phyloP scores from a whole-genome alignment of 2,797 vertebrate species.

The Mormyrus hasselquistii region DNA sequence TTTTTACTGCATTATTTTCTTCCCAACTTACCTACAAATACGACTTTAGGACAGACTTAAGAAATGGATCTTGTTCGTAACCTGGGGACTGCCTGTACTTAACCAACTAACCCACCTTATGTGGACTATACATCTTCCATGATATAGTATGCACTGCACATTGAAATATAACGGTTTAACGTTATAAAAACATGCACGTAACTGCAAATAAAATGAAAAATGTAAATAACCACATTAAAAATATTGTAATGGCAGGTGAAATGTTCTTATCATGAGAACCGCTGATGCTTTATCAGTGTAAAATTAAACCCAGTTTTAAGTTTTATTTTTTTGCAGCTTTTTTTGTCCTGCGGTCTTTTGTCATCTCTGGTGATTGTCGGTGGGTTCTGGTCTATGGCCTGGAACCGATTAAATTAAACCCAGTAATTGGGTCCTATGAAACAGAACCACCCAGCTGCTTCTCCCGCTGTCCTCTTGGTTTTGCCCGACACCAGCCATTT shows the following conservation, averaged over 20 bases:
- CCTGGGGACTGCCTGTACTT: neutral
- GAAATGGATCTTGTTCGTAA: neutral
- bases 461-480: neutral
- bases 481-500: neutral
- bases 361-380: conserved; percentile 4
- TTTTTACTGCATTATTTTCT: neutral
- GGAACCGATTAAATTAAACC: conserved; percentile 16
- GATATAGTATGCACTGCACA: neutral
- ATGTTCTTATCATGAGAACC: neutral
- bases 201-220: neutral
- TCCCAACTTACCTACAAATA: neutral
- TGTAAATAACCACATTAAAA: neutral
- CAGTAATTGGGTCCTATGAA: conserved; percentile 15
- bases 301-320: neutral
- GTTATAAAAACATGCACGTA: neutral
- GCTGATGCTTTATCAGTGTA: neutral
- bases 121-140: neutral
- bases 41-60: neutral
- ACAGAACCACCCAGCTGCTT: conserved; percentile 14
- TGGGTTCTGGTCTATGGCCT: neutral
- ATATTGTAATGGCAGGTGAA: neutral
- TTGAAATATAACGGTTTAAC: neutral
- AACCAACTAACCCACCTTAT: neutral
- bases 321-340: neutral
- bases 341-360: neutral